phyloP scores from a whole-genome alignment of 1,140 invertebrate species.

The Drosophila baimaii region DNA sequence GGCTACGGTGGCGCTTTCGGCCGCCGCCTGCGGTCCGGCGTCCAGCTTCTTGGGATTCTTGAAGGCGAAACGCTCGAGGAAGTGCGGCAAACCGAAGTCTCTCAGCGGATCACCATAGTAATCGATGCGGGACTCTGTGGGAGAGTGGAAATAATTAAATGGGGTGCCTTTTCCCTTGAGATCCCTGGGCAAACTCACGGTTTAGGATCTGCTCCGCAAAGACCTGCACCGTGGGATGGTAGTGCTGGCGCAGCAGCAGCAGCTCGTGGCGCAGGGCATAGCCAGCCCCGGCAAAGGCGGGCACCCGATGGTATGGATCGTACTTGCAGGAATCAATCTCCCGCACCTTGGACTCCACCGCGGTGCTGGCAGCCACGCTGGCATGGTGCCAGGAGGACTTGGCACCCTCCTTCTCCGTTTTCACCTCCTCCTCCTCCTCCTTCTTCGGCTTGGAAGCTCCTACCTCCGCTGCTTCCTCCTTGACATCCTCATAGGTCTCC shows the following conservation, averaged over 20 bases:
- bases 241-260: slow-evolving; percentile 89
- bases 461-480: slow-evolving; percentile 54
- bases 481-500: slow-evolving; percentile 85
- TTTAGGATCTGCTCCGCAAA: slow-evolving; percentile 94
- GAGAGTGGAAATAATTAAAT: slow-evolving; percentile 1
- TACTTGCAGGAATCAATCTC: slow-evolving; percentile 85
- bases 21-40: slow-evolving; percentile 81
- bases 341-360: slow-evolving; percentile 53
- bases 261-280: slow-evolving; percentile 90
- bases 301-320: slow-evolving; percentile 92
- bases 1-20: slow-evolving; percentile 50
- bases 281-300: slow-evolving; percentile 91
- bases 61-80: slow-evolving; percentile 97
- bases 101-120: slow-evolving; percentile 96
- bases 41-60: slow-evolving; percentile 95
- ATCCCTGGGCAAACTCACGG: slow-evolving; percentile 86
- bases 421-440: neutral
- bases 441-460: neutral
- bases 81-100: slow-evolving; percentile 95
- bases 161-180: too few relatives aligned
- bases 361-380: slow-evolving; percentile 21
- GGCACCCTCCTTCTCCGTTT: slow-evolving; percentile 11
- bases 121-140: slow-evolving; percentile 88
- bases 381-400: slow-evolving; percentile 76
- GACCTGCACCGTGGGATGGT: slow-evolving; percentile 95